Percentiles rank a stretch among this genome's conserved stretches.
phyloP scores from a whole-genome alignment of 2,797 vertebrate genomes.

The Falco rusticolus region DNA sequence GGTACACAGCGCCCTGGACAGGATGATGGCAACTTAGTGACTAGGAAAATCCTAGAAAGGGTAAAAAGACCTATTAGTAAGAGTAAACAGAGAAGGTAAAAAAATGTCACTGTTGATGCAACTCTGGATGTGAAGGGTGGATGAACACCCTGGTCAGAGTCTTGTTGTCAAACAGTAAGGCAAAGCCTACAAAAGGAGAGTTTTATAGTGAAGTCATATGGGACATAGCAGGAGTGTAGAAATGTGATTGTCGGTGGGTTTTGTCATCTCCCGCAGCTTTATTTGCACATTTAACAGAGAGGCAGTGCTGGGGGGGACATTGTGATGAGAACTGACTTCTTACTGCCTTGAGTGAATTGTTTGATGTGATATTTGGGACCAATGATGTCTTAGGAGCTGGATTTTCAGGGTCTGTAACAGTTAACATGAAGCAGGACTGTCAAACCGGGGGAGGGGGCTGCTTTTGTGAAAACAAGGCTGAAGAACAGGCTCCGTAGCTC shows the following conservation, averaged over 20 bases:
- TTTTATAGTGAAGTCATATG: neutral
- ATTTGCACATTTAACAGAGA: neutral
- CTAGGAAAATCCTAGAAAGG: neutral
- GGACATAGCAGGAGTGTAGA: neutral
- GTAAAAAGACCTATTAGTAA: neutral
- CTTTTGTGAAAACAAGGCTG: neutral
- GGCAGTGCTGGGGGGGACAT: neutral
- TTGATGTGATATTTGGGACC: neutral
- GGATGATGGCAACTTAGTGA: neutral
- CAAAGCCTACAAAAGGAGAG: neutral
- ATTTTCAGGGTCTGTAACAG: neutral
- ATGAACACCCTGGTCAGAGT: neutral
- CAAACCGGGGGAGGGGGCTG: neutral
- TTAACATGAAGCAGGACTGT: neutral
- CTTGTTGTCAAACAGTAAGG: neutral
- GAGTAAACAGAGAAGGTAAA: neutral
- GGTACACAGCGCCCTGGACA: neutral
- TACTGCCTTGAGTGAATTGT: neutral
- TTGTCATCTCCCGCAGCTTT: neutral
- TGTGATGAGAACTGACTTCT: neutral
- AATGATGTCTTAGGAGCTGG: neutral
- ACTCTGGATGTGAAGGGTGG: neutral
- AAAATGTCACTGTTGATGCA: neutral
- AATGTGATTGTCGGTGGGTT: neutral
- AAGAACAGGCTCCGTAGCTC: neutral